Evolutionary conservation across 1,140 invertebrate genomes (phyloP), one percentile per base, ranked within the genome.

Genomic region (Cecropterus lyciades): DNA sequence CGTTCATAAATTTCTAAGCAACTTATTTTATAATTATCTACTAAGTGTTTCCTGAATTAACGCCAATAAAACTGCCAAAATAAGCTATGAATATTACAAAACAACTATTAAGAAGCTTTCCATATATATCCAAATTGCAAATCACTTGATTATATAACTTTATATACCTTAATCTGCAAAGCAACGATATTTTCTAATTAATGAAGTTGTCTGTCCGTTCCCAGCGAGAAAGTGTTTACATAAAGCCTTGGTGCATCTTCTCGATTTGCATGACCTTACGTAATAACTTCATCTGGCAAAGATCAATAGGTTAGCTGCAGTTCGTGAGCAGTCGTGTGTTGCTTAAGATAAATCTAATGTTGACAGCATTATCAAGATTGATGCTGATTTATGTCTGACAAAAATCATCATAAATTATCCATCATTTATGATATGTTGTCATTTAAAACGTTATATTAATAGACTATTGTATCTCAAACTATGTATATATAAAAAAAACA

Each of bases 171-270:
- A 24, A 24, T 24, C 20, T 5, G 20, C 20, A 24, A 51, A 51
- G 40, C n/a, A 43, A 13, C 40, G 17, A 62, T 37, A 51, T 62
- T 46, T 49, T 51, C 33, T 64, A 53, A 64, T 52, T 64, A 64
- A 70, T 64, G 67, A 64, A 59, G 63, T 60, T n/a, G n/a, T n/a
- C n/a, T 69, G 67, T 62, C 48, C 27, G 60, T 69, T 70, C 59
- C 59, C 65, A 72, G 75, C 70, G 79, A 77, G 83, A 87, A 82
- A 87, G 80, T 85, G 85, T 87, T 83, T 85, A 79, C 75, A 76
- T 72, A 79, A 82, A 82, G 66, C 37, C 33, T 51, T 59, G 60
- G 57, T 72, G 77, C 80, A 88, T 86, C 84, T 74, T 83, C 80
- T 64, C 67, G 66, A 82, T 85, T 85, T 79, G 77, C 80, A 79